Evolutionary conservation across 23 tunicate genomes (phyloP).

Genomic region (Aplidium turbinatum): DNA sequence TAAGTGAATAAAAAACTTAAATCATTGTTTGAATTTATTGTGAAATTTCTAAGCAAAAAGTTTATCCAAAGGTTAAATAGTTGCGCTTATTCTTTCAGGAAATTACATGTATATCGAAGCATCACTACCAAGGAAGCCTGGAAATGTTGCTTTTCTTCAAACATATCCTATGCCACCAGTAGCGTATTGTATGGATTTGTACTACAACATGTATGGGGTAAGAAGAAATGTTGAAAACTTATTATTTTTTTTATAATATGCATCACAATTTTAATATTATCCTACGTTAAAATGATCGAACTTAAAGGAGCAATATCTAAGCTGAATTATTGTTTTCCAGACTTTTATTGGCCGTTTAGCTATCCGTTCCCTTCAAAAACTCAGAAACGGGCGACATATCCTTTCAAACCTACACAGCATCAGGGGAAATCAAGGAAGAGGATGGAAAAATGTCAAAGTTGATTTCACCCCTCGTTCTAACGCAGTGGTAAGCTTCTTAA

Average conservation of each 20-base stretch:
- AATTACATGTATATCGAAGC: conserved; percentile 85
- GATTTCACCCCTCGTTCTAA: conserved; percentile 48
- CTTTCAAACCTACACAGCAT: conserved; percentile 17
- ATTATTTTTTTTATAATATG: no score
- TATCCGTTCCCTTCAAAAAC: conserved; percentile 58
- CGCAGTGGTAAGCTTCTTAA: conserved; percentile 37
- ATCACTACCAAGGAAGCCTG: conserved; percentile 58
- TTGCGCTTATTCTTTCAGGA: conserved; percentile 39
- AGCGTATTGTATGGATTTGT: conserved; percentile 55
- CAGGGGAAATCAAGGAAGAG: conserved; percentile 47
- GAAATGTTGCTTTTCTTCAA: conserved; percentile 61
- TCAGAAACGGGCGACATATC: conserved; percentile 21
- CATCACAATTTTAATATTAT: no score
- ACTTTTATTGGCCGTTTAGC: conserved; percentile 38
- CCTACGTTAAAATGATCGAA: no score
- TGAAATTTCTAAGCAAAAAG: background rate
- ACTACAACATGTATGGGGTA: conserved; percentile 88
- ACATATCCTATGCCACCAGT: conserved; percentile 56
- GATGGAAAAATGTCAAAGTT: conserved; percentile 54
- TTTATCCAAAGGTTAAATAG: background rate
- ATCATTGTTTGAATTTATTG: no score
- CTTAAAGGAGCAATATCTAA: no score
- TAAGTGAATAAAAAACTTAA: background rate
- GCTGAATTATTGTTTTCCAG: no score
- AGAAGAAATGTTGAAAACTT: conserved; percentile 26